phyloP scores from a whole-genome alignment of 1,140 invertebrate genomes.

The Eurosta solidaginis region DNA sequence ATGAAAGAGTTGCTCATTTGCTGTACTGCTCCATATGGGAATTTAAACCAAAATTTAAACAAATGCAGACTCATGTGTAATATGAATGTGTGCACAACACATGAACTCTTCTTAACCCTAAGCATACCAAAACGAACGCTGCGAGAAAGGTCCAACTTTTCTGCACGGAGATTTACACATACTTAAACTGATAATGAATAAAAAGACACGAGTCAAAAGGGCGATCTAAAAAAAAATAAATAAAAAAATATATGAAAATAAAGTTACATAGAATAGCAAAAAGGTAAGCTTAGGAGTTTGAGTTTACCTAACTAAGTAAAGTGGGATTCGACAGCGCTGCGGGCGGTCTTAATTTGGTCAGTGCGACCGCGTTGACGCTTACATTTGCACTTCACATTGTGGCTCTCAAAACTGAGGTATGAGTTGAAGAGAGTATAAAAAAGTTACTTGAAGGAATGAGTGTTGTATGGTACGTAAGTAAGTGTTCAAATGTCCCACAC shows the following conservation, averaged over 20 bases:
- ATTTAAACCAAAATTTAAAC: too few relatives aligned
- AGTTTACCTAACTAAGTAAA: too few relatives aligned
- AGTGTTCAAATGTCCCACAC: background rate
- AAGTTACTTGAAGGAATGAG: background rate
- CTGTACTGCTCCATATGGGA: background rate
- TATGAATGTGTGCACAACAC: too few relatives aligned
- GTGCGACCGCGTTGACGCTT: constrained; percentile 25
- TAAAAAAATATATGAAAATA: background rate
- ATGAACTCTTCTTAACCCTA: too few relatives aligned
- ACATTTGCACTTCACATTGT: constrained; percentile 23
- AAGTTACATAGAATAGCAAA: background rate
- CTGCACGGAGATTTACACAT: constrained; percentile 11
- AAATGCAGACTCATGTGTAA: too few relatives aligned
- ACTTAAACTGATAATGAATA: constrained; percentile 15
- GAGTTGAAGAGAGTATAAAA: background rate
- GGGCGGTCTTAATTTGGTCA: constrained; percentile 27
- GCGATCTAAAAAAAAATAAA: background rate
- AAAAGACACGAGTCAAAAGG: background rate
- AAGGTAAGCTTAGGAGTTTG: background rate
- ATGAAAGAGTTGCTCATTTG: background rate
- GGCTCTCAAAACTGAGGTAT: background rate
- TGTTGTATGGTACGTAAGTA: background rate
- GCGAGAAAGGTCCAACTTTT: background rate
- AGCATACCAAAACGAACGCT: background rate
- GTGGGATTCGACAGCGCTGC: background rate